A percentile compares a stretch with the other conserved stretches of the same genome.
These are phyloP conservation scores for Glossophaga mutica DNA, from an alignment of 2,797 vertebrate genomes.

Conservation along the genomic window DNA sequence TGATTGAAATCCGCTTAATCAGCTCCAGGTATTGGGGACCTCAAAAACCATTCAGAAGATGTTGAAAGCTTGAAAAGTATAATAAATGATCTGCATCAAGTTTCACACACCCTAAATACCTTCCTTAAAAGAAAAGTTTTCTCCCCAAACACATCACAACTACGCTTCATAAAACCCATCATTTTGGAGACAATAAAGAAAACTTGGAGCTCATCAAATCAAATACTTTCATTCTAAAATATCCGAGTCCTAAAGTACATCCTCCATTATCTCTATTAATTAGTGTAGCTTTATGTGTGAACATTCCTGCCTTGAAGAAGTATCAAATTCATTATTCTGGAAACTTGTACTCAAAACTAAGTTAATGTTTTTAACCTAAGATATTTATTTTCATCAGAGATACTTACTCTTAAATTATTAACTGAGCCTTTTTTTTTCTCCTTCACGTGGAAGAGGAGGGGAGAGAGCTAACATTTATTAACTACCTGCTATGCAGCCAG, in stretches of 20 bases:
- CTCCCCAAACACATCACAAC: background rate
- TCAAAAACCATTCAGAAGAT: background rate
- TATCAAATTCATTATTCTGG: slow-evolving; percentile 24
- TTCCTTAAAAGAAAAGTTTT: background rate
- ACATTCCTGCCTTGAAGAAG: background rate
- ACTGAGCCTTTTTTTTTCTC: background rate
- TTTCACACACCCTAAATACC: slow-evolving; percentile 5
- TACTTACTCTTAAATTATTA: background rate
- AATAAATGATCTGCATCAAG: slow-evolving; percentile 35
- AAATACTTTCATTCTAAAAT: slow-evolving; percentile 34
- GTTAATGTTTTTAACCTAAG: slow-evolving; percentile 25
- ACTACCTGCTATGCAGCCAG: background rate
- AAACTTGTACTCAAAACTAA: background rate
- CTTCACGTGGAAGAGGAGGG: background rate
- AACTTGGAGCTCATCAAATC: background rate
- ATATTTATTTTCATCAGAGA: slow-evolving; percentile 12
- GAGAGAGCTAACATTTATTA: background rate
- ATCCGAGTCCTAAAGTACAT: background rate
- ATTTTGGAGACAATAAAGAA: background rate
- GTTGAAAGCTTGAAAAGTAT: slow-evolving; percentile 5
- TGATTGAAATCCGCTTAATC: slow-evolving; percentile 15
- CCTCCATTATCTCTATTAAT: background rate
- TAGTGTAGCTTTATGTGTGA: background rate
- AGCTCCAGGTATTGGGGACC: background rate
- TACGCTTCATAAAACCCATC: slow-evolving; percentile 17